Conservation (phyloP, 23 tunicate species). For the Ascidia mentula region DNA sequence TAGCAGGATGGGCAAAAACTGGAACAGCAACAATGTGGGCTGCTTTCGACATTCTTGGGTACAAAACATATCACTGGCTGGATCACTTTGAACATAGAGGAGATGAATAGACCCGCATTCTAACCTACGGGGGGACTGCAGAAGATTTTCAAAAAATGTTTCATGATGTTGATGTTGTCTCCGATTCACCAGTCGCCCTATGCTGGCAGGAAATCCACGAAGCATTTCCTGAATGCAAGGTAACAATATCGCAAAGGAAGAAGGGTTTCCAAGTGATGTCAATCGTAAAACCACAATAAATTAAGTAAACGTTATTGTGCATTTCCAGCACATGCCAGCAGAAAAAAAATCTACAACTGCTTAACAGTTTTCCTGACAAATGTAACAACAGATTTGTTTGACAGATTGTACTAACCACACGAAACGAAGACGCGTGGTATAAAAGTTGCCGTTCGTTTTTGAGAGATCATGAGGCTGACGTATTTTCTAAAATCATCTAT, state of each 20-base stretch:
- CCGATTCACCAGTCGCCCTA: not conserved
- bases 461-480: not conserved
- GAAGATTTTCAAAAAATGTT: not conserved
- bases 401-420: not conserved
- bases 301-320: too few species aligned
- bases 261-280: too few species aligned
- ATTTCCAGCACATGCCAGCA: too few species aligned
- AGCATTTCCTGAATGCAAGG: not conserved
- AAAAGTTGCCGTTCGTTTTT: not conserved
- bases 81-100: not conserved
- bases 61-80: not conserved
- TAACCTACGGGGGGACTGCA: not conserved
- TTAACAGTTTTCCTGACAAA: too few species aligned
- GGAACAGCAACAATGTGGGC: slow-evolving; percentile 1
- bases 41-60: not conserved
- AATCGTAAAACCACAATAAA: too few species aligned
- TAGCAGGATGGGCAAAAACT: slow-evolving; percentile 8
- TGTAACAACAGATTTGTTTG: too few species aligned
- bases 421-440: not conserved
- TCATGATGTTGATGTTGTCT: not conserved
- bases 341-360: too few species aligned
- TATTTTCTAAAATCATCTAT: not conserved
- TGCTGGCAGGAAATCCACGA: not conserved
- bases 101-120: not conserved
- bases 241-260: too few species aligned